Conservation (phyloP, 2,888 invertebrate genomes). For the Trissoscelio sp. region DNA sequence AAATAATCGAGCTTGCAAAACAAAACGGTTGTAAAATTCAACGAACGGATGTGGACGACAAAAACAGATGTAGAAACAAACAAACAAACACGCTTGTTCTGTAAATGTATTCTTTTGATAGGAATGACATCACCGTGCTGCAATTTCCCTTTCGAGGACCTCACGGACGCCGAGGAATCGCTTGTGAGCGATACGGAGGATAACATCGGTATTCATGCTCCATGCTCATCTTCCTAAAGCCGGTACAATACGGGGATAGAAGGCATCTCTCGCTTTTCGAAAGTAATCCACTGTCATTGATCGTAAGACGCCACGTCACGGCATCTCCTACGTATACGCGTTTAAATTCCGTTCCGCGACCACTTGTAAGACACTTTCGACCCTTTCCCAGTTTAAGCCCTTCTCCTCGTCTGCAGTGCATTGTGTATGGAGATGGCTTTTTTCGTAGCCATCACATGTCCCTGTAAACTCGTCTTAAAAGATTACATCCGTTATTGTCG, state of each 20-base stretch:
- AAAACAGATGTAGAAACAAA: constrained; percentile 54
- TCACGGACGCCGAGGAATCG: constrained; percentile 82
- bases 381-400: constrained; percentile 34
- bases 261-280: constrained; percentile 64
- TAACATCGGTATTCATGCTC: constrained; percentile 80
- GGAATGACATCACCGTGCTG: constrained; percentile 79
- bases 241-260: constrained; percentile 76
- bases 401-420: constrained; percentile 34
- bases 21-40: constrained; percentile 9
- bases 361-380: constrained; percentile 49
- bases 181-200: constrained; percentile 82
- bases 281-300: constrained; percentile 55
- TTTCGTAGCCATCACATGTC: constrained; percentile 13
- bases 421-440: constrained; percentile 42
- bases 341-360: constrained; percentile 51
- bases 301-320: constrained; percentile 39
- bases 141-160: constrained; percentile 82
- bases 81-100: constrained; percentile 57
- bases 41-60: constrained; percentile 32
- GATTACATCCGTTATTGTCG: constrained; percentile 19
- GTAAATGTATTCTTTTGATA: constrained; percentile 79
- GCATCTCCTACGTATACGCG: constrained; percentile 29
- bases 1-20: constrained; percentile 23
- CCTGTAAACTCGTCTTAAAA: constrained; percentile 28
- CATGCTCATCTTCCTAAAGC: constrained; percentile 75